Evolutionary conservation across 92 coral and sea anemone genomes (phyloP).

Genomic region (Meandrina meandrites): DNA sequence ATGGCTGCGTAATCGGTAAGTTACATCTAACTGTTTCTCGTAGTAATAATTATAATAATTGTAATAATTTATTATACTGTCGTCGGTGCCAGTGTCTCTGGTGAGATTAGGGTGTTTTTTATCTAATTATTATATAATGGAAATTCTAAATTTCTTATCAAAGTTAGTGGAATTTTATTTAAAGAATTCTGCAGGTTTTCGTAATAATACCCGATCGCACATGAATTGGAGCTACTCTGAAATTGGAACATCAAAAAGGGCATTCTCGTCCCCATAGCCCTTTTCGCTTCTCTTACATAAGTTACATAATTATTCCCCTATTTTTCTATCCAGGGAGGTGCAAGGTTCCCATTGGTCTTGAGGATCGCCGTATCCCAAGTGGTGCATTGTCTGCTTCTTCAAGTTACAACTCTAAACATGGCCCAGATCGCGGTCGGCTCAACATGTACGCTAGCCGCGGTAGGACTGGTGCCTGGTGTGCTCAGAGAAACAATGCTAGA

Average conservation of each 20-base stretch:
- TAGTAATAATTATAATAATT: background rate
- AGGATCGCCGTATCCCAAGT: conserved; percentile 78
- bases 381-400: conserved; percentile 81
- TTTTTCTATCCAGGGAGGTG: conserved; percentile 51
- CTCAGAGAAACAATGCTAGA: conserved; percentile 63
- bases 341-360: conserved; percentile 76
- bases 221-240: background rate
- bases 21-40: background rate
- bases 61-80: too few relatives aligned
- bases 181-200: too few relatives aligned
- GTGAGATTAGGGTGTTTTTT: too few relatives aligned
- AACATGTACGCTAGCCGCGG: conserved; percentile 67
- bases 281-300: too few relatives aligned
- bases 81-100: too few relatives aligned
- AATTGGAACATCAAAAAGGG: too few relatives aligned
- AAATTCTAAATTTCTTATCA: too few relatives aligned
- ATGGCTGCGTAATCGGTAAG: conserved; percentile 68
- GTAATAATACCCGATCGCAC: too few relatives aligned
- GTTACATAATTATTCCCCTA: background rate
- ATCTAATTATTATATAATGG: too few relatives aligned
- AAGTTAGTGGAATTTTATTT: too few relatives aligned
- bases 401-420: conserved; percentile 61
- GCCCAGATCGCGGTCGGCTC: conserved; percentile 79
- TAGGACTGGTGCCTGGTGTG: conserved; percentile 90
- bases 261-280: too few relatives aligned